phyloP scores from a whole-genome alignment of 2,797 vertebrate species.

The Acestrorhynchus altus region DNA sequence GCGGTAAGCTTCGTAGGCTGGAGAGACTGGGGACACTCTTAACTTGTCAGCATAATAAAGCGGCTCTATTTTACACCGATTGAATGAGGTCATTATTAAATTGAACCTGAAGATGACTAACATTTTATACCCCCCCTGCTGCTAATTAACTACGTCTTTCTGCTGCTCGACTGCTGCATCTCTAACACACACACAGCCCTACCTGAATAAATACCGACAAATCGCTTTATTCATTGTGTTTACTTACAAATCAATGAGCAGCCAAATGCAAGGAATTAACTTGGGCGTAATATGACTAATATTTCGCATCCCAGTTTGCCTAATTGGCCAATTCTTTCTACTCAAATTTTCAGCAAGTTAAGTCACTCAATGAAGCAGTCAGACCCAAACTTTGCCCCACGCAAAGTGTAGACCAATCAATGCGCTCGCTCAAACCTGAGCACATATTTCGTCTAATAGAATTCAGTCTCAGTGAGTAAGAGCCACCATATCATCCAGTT shows the following conservation, averaged over 20 bases:
- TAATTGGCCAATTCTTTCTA: conserved; percentile 2
- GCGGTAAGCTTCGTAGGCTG: conserved; percentile 21
- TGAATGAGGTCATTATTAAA: conserved; percentile 39
- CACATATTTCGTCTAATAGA: neutral
- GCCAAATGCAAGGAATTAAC: neutral
- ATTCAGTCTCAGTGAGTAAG: conserved; percentile 1
- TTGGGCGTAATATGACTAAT: neutral
- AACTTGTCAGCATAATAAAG: conserved; percentile 47
- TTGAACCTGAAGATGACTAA: conserved; percentile 20
- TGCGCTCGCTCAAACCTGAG: neutral
- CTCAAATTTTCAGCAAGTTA: neutral
- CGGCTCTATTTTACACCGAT: neutral
- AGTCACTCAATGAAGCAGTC: neutral
- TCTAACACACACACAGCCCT: neutral
- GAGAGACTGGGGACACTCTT: conserved; percentile 19
- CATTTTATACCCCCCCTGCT: conserved; percentile 1
- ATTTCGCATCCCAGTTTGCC: neutral
- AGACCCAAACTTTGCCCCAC: neutral
- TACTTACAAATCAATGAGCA: conserved; percentile 25
- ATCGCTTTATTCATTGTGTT: conserved; percentile 11
- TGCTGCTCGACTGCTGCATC: neutral
- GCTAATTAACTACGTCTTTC: conserved; percentile 30
- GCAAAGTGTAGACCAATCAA: neutral
- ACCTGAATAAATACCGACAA: neutral
- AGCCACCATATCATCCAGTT: neutral